Evolutionary conservation across 2,113 vertebrate species (phyloP), one percentile per base, ranked within the genome.

Genomic region (Peromyscus polionotus): DNA sequence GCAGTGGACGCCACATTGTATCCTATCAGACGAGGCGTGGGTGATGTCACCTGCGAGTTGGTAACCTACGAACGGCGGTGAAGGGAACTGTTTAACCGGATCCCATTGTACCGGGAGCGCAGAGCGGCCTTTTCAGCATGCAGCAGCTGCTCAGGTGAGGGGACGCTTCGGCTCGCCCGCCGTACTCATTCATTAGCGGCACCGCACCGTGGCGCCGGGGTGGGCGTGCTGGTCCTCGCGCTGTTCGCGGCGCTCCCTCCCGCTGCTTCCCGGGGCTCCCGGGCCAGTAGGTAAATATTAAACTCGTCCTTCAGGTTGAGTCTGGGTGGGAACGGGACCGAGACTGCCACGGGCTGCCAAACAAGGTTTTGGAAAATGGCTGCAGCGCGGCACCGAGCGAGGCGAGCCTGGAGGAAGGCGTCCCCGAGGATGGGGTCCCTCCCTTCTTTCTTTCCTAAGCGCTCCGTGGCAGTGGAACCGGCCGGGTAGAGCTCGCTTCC

Each of bases 11-110:
- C 93, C 80, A 76, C 95, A 70, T 96, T 94, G 94, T 95, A 88
- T 51, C 98, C 97, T 98, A 98, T 98, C 96, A 92, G 97, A 96
- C 87, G 76, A 88, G 87, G 97, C 95, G 94, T 94, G 97, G 95
- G 98, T 99, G 99, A 99, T 99, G 99, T 99, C 99, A 99, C 98
- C 98, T 98, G 98, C 98, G 96, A 95, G 96, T 97, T 96, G 93
- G 98, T 96, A 97, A 98, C 96, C 96, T 97, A 97, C 92, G 95
- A 96, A 96, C 98, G 51, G 90, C 97, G 59, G 95, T 86, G 96
- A 75, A 95, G 97, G 95, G 98, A 98, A 97, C 97, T 98, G 98
- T 98, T 98, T 97, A 98, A 96, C 98, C 95, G 98, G 98, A 98
- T 97, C 98, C 98, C 97, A 96, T 97, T 98, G 98, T 97, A 98